A percentile compares a stretch with the other conserved stretches of the same genome.
Evolutionary conservation across 1,140 invertebrate genomes (phyloP).

Genomic region (Stenopsyche tienmushanensis): DNA sequence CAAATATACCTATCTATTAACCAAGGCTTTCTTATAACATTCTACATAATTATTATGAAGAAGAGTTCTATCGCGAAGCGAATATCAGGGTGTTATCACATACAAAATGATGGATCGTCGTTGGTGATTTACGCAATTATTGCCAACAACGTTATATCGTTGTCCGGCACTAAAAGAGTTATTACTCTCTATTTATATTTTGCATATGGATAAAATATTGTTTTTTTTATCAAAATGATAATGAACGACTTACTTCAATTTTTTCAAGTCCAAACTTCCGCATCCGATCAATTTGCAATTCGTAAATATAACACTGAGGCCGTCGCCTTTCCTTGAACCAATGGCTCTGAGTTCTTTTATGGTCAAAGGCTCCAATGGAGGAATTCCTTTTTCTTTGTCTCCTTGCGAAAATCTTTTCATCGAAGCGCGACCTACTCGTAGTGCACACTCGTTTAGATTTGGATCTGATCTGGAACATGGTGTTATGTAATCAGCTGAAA

Average conservation of each 20-base stretch:
- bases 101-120: too few species aligned
- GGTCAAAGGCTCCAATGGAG: constrained; percentile 38
- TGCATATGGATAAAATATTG: too few species aligned
- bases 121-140: too few species aligned
- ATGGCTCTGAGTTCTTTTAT: constrained; percentile 38
- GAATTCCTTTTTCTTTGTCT: constrained; percentile 35
- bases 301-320: constrained; percentile 36
- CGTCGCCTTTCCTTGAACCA: constrained; percentile 20
- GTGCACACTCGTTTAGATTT: constrained; percentile 46
- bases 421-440: constrained; percentile 42
- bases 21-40: too few species aligned
- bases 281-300: constrained; percentile 37
- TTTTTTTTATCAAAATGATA: too few species aligned
- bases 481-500: constrained; percentile 46
- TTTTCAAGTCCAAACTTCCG: constrained; percentile 27
- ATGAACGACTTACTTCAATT: constrained; percentile 37
- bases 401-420: constrained; percentile 38
- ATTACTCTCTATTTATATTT: too few species aligned
- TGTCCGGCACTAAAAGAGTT: too few species aligned
- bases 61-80: too few species aligned
- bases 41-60: too few species aligned
- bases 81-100: too few species aligned
- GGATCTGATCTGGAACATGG: constrained; percentile 43
- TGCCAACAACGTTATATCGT: too few species aligned
- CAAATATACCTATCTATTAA: too few species aligned